Evolutionary conservation across 2,113 vertebrate species (phyloP).

Genomic region (Hemiscyllium ocellatum): DNA sequence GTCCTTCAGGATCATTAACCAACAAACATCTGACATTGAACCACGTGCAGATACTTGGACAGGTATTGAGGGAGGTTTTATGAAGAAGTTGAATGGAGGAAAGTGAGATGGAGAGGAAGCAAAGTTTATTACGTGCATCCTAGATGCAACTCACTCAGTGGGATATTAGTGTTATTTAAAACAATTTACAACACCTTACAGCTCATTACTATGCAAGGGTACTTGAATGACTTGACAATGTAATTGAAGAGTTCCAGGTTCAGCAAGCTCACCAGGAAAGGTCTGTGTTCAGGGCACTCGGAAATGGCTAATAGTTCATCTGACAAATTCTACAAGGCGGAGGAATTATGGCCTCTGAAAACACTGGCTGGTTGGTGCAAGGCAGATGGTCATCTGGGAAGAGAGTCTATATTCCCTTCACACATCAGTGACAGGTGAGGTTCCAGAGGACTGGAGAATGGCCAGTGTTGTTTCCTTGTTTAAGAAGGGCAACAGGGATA

Average conservation of each 20-base stretch:
- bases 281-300: not conserved
- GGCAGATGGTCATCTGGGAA: not conserved
- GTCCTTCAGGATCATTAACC: not conserved
- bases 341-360: not conserved
- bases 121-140: not conserved
- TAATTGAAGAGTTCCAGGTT: not conserved
- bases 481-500: too few relatives aligned
- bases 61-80: not conserved
- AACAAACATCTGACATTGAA: not conserved
- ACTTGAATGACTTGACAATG: too few relatives aligned
- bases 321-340: not conserved
- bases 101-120: not conserved
- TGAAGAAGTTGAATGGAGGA: not conserved
- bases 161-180: not conserved
- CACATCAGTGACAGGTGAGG: too few relatives aligned
- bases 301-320: not conserved
- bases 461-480: too few relatives aligned
- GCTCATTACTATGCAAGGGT: not conserved
- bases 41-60: not conserved
- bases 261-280: too few relatives aligned
- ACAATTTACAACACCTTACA: not conserved
- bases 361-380: not conserved
- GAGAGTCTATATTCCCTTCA: not conserved
- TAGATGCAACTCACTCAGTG: too few relatives aligned
- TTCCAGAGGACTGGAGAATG: too few relatives aligned